Evolutionary conservation across 1,140 invertebrate genomes (phyloP).

Genomic region (Probaryconus sp.): DNA sequence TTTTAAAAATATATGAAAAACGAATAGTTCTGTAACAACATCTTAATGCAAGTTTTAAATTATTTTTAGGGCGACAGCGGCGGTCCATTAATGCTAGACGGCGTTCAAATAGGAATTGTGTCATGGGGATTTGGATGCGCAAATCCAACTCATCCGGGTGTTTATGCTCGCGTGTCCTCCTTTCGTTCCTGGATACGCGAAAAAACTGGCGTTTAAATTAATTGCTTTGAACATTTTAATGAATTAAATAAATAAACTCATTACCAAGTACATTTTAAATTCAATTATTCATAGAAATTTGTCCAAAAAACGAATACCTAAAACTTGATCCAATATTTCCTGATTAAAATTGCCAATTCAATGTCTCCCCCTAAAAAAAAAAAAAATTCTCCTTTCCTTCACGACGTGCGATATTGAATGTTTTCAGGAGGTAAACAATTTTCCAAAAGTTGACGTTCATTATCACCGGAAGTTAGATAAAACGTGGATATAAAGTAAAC

Average conservation of each 20-base stretch:
- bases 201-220: constrained; percentile 65
- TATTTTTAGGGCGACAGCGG: constrained; percentile 79
- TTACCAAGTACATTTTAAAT: too few relatives aligned
- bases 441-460: constrained; percentile 4
- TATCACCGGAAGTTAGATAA: background rate
- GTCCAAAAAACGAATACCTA: too few relatives aligned
- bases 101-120: constrained; percentile 79
- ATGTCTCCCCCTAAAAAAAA: too few relatives aligned
- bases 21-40: too few relatives aligned
- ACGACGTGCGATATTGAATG: too few relatives aligned
- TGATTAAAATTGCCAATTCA: too few relatives aligned
- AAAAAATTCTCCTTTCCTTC: too few relatives aligned
- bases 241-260: too few relatives aligned
- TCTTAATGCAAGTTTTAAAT: too few relatives aligned
- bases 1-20: too few relatives aligned
- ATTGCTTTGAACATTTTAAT: background rate
- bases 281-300: too few relatives aligned
- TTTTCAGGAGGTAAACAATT: constrained; percentile 1
- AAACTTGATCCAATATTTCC: too few relatives aligned
- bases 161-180: constrained; percentile 83
- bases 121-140: constrained; percentile 81
- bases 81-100: constrained; percentile 79
- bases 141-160: constrained; percentile 82
- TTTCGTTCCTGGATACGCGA: constrained; percentile 81
- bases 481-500: constrained; percentile 1